A percentile compares a stretch with the other conserved stretches of the same genome.
phyloP scores from a whole-genome alignment of 2,888 invertebrate species.

The Microctonus aethiopoides region DNA sequence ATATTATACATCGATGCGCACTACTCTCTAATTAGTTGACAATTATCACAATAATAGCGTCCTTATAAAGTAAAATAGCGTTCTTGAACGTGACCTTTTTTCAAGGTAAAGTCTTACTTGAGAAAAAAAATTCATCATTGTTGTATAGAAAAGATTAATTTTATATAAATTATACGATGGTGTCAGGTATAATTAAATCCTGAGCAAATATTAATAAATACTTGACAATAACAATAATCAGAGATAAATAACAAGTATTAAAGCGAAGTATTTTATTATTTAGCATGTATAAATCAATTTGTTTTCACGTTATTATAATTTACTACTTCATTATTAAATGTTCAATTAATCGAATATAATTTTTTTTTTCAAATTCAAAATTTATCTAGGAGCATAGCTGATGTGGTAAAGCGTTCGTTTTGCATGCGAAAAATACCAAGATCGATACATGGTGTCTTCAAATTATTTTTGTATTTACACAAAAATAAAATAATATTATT shows the following conservation, averaged over 20 bases:
- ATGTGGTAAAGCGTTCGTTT: constrained; percentile 66
- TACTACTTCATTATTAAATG: no score
- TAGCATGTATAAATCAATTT: no score
- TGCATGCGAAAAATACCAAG: constrained; percentile 63
- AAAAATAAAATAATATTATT: no score
- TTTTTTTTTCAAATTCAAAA: neutral
- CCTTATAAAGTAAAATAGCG: constrained; percentile 23
- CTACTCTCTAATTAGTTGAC: neutral
- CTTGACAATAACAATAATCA: no score
- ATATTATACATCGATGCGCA: neutral
- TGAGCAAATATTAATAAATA: no score
- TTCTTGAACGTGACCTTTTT: constrained; percentile 15
- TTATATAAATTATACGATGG: neutral
- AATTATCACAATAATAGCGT: neutral
- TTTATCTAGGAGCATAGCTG: constrained; percentile 40
- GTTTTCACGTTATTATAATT: no score
- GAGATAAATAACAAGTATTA: no score
- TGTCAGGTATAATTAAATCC: no score
- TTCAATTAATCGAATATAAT: no score
- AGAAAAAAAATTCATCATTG: neutral
- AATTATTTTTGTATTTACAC: neutral
- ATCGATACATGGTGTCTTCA: constrained; percentile 48
- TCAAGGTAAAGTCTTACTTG: neutral
- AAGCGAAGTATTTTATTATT: no score
- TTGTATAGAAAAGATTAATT: neutral